Conservation (phyloP, 2,113 vertebrate species). For the Tetrao urogallus region DNA sequence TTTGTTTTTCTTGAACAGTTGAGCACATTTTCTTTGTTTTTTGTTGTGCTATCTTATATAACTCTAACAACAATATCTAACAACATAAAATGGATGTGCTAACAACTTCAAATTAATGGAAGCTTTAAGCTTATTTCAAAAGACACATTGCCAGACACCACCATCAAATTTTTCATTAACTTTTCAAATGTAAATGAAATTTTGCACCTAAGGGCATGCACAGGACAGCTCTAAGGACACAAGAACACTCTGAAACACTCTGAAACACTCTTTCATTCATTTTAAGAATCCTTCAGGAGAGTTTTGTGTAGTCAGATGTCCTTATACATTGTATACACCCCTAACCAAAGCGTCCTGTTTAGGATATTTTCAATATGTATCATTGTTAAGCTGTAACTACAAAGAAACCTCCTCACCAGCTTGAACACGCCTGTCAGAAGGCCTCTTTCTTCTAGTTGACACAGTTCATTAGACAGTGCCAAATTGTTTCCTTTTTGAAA, state of each 20-base stretch:
- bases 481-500: neutral
- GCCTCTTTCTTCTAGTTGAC: neutral
- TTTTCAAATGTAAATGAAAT: neutral
- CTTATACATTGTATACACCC: neutral
- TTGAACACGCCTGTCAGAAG: neutral
- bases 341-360: neutral
- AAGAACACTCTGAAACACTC: neutral
- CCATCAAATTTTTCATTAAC: neutral
- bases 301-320: neutral
- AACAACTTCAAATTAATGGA: slow-evolving; percentile 10
- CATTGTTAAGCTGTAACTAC: neutral
- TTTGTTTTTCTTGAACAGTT: slow-evolving; percentile 16
- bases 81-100: neutral
- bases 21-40: slow-evolving; percentile 5
- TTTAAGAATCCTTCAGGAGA: neutral
- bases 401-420: neutral
- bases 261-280: neutral
- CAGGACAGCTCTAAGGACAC: neutral
- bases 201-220: neutral
- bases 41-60: neutral
- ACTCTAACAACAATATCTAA: slow-evolving; percentile 21
- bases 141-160: neutral
- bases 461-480: neutral
- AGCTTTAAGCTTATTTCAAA: neutral
- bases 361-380: neutral